These are phyloP conservation scores for Tylochromis polylepis DNA, from an alignment of 2,113 vertebrate species.

Conservation along the genomic window DNA sequence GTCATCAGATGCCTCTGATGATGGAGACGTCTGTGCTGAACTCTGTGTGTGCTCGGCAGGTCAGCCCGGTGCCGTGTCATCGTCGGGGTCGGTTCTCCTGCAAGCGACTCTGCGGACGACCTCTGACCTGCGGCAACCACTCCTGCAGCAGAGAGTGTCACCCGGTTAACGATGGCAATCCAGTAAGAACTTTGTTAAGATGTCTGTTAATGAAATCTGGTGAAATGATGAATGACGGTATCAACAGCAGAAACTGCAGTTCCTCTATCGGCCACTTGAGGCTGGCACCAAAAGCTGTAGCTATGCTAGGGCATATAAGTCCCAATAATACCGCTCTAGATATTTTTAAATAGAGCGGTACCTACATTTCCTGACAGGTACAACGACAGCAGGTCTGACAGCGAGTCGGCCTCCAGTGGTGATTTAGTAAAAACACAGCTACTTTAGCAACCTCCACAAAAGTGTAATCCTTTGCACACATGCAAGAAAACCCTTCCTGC, in stretches of 20 bases:
- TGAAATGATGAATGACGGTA: rapidly evolving
- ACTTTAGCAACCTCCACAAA: neutral
- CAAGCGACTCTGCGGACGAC: conserved; percentile 18
- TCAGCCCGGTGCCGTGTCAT: conserved; percentile 58
- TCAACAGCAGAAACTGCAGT: neutral
- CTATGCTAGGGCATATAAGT: rapidly evolving
- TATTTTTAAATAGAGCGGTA: neutral
- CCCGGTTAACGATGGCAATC: conserved; percentile 23
- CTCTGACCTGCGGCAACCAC: conserved; percentile 60
- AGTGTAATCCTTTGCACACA: rapidly evolving
- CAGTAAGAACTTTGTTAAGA: conserved; percentile 4
- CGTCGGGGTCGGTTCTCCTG: conserved; percentile 46
- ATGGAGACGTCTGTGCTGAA: neutral
- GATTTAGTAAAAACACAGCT: neutral
- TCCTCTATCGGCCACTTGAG: neutral
- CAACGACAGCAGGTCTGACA: neutral
- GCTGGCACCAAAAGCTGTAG: neutral
- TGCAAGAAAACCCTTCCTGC: neutral
- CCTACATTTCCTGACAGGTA: neutral
- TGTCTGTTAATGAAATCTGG: neutral
- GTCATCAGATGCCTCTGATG: rapidly evolving
- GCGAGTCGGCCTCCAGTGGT: neutral
- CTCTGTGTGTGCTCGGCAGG: conserved; percentile 15
- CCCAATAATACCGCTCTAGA: rapidly evolving
- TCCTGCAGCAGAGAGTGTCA: conserved; percentile 55